A percentile compares a stretch with the other conserved stretches of the same genome.
These are phyloP conservation scores for Belgica antarctica DNA, from an alignment of 2,888 invertebrate genomes.

Conservation along the genomic window DNA sequence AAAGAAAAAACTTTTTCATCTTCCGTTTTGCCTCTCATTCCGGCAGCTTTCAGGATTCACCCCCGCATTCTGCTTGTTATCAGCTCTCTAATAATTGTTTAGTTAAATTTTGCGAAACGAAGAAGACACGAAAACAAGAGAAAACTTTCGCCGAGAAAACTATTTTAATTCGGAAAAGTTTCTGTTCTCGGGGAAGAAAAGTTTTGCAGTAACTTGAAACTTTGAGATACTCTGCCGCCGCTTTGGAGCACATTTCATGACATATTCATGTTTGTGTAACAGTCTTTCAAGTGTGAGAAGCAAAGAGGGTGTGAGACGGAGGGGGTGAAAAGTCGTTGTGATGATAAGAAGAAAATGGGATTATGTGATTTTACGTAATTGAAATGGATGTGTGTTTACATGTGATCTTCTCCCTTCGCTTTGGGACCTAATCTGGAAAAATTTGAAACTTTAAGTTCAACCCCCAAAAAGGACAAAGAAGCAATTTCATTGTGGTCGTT, in stretches of 20 bases:
- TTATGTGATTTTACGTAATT: slow-evolving; percentile 24
- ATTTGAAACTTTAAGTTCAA: not conserved
- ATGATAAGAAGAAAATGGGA: slow-evolving; percentile 7
- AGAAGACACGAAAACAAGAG: too few species aligned
- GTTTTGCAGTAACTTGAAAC: slow-evolving; percentile 1
- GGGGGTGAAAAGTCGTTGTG: not conserved
- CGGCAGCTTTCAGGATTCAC: not conserved
- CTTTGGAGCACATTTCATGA: slow-evolving; percentile 11
- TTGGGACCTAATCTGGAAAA: too few species aligned
- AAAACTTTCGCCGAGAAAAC: not conserved
- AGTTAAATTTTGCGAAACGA: slow-evolving; percentile 15
- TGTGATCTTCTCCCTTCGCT: not conserved
- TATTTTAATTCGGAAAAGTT: slow-evolving; percentile 21
- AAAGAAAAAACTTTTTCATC: not conserved
- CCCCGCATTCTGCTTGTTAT: slow-evolving; percentile 6
- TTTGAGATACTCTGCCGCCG: too few species aligned
- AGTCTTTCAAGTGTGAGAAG: not conserved
- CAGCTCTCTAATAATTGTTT: slow-evolving; percentile 31
- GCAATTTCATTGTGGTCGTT: too few species aligned
- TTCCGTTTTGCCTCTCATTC: not conserved
- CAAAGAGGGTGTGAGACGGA: not conserved
- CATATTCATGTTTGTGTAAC: slow-evolving; percentile 11
- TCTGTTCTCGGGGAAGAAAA: not conserved
- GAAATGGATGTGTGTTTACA: slow-evolving; percentile 17
- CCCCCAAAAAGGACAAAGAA: too few species aligned